Base-by-base conservation (phyloP, 2,888 invertebrate genomes). In the Adineta ricciae region DNA sequence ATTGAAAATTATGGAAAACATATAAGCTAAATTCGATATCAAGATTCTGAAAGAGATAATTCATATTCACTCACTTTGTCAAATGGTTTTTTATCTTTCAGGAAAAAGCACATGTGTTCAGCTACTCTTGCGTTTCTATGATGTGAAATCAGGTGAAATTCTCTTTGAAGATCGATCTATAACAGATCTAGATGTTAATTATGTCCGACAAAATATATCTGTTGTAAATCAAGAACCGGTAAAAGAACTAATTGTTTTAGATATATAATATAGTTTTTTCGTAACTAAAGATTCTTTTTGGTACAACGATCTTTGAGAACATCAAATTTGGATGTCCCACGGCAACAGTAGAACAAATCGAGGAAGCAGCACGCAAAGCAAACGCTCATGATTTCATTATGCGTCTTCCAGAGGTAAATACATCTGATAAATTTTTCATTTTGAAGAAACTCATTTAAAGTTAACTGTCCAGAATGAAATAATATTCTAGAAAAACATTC, bases 281-380 rank as follows among this genome's bases (percentile, higher is more conserved):
- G n/a, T n/a, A n/a, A n/a, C n/a, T n/a, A n/a, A n/a, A n/a, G n/a
- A 46, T 46, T 46, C 11, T 46, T 8, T 46, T 46, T 46, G 8
- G 11, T 8, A 89, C 89, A 1, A 90, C 91, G 14, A 92, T 92
- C 84, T 90, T 89, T n/a, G 92, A 92, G 87, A 92, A 92, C 87
- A 92, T 92, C 85, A 89, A 90, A 64, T 91, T 46, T 86, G 92
- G 92, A 9, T 83, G 87, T 14, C 88, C 88, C 2, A 87, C 87
- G 24, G 87, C 87, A 9, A 88, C 89, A 1, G 88, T 90, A 50
- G 88, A 88, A 2, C 88, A 90, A 38, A 88, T 91, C 19, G 87
- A 88, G 24, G 86, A 87, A 32, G 90, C 90, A 0, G 89, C 90
- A 19, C 88, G 87, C 83, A 88, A 89, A 86, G 91, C 91, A 19